A percentile compares a stretch with the other conserved stretches of the same genome.
These are phyloP conservation scores for Melanotaenia boesemani DNA, from an alignment of 2,797 vertebrate genomes.

Conservation along the genomic window DNA sequence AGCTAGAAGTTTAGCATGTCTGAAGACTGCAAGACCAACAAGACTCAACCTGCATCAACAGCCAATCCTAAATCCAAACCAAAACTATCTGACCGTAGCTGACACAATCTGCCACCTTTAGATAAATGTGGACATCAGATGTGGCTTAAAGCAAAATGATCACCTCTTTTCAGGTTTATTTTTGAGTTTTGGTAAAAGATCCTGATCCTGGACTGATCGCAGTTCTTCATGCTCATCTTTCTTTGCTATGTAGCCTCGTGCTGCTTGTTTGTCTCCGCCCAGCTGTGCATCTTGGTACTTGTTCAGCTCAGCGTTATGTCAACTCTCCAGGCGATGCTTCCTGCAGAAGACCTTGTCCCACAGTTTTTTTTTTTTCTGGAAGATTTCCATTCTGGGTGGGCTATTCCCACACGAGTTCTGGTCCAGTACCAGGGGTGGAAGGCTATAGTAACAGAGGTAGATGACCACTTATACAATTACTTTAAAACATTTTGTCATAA, in stretches of 20 bases:
- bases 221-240: not conserved
- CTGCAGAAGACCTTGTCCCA: slow-evolving; percentile 3
- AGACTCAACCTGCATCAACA: no score
- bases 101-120: no score
- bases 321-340: not conserved
- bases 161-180: no score
- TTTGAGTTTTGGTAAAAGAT: not conserved
- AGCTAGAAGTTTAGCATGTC: no score
- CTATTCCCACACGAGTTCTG: slow-evolving; percentile 12
- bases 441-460: not conserved
- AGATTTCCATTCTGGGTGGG: slow-evolving; percentile 22
- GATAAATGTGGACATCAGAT: no score
- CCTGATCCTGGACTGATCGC: not conserved
- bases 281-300: not conserved
- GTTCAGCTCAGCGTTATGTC: not conserved
- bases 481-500: slow-evolving; percentile 36
- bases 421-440: not conserved
- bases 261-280: no score
- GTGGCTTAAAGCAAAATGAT: no score
- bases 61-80: no score
- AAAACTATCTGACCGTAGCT: no score
- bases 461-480: slow-evolving; percentile 32
- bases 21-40: no score
- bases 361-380: slow-evolving; percentile 25
- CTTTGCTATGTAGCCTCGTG: not conserved